These are phyloP conservation scores for Porites evermanni DNA, from an alignment of 92 coral and sea anemone species.

Conservation along the genomic window DNA sequence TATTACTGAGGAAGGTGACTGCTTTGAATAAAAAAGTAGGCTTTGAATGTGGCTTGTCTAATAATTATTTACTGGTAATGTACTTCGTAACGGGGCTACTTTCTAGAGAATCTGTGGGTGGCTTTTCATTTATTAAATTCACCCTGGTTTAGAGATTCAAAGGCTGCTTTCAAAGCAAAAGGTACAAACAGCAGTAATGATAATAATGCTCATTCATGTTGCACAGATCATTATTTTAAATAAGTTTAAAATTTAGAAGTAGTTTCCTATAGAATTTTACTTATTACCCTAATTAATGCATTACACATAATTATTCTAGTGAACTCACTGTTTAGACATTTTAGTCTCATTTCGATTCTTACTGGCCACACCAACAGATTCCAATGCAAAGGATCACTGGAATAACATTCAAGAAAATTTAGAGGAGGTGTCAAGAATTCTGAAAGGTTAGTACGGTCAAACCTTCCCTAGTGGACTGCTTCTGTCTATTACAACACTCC, in stretches of 20 bases:
- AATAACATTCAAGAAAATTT: conserved; percentile 43
- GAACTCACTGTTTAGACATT: neutral
- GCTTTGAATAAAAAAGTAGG: neutral
- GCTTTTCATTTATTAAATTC: too few relatives aligned
- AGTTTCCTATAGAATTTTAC: too few relatives aligned
- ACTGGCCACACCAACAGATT: conserved; percentile 22
- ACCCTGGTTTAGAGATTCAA: too few relatives aligned
- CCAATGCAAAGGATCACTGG: conserved; percentile 45
- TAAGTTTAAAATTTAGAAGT: too few relatives aligned
- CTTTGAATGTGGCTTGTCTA: neutral
- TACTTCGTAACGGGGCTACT: too few relatives aligned
- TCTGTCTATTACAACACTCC: too few relatives aligned
- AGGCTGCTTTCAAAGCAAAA: too few relatives aligned
- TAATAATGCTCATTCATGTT: too few relatives aligned
- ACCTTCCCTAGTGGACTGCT: neutral
- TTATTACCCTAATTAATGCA: neutral
- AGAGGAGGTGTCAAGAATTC: conserved; percentile 24
- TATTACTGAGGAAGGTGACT: conserved; percentile 19
- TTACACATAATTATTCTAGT: neutral
- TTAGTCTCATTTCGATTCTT: neutral
- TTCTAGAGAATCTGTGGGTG: too few relatives aligned
- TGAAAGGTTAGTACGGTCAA: conserved; percentile 40
- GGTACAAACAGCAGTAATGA: too few relatives aligned
- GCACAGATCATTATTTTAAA: too few relatives aligned
- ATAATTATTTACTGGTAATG: neutral